A percentile compares a stretch with the other conserved stretches of the same genome.
Conservation (phyloP, 1,140 invertebrate species). For the Drosophila burlai region DNA sequence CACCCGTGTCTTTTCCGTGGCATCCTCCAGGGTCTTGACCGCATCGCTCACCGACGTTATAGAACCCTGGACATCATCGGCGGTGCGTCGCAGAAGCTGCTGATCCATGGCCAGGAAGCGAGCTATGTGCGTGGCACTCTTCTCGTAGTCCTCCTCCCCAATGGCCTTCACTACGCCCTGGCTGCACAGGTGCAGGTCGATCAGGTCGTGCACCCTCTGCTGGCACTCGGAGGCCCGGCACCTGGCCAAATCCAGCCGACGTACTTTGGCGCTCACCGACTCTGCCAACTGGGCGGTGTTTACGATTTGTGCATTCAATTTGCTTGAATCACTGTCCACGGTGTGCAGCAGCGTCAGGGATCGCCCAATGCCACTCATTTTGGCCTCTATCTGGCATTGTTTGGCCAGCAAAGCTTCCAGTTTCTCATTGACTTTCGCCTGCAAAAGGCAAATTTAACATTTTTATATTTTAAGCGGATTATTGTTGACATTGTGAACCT, state of each 20-base stretch:
- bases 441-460: neutral
- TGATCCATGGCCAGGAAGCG: constrained; percentile 98
- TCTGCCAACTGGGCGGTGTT: constrained; percentile 95
- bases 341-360: constrained; percentile 87
- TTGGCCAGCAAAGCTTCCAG: constrained; percentile 86
- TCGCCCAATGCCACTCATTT: constrained; percentile 86
- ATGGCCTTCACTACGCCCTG: constrained; percentile 97
- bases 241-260: constrained; percentile 96
- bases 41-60: constrained; percentile 85
- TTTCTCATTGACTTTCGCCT: constrained; percentile 86
- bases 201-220: constrained; percentile 96
- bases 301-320: constrained; percentile 93
- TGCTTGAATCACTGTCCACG: constrained; percentile 89
- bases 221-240: constrained; percentile 97
- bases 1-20: constrained; percentile 88
- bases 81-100: constrained; percentile 92
- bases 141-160: constrained; percentile 94
- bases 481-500: constrained; percentile 41
- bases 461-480: neutral
- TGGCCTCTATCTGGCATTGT: constrained; percentile 87
- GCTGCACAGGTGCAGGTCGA: constrained; percentile 97
- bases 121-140: constrained; percentile 97
- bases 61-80: constrained; percentile 89
- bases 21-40: constrained; percentile 93
- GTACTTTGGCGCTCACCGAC: constrained; percentile 98